These are phyloP conservation scores for Alitta virens DNA, from an alignment of 2,888 invertebrate species.

Conservation along the genomic window DNA sequence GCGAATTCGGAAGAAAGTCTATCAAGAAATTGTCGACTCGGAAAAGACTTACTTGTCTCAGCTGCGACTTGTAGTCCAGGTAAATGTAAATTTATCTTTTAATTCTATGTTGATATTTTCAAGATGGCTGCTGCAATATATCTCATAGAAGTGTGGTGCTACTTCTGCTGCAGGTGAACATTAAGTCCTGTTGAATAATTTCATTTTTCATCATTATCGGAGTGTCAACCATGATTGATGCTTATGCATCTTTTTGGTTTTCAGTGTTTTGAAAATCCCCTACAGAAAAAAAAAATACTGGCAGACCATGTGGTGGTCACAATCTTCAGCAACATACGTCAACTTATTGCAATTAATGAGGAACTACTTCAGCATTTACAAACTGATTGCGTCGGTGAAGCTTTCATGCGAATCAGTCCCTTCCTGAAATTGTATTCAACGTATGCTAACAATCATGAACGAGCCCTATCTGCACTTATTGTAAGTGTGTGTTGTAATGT, in stretches of 20 bases:
- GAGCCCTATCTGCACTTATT: slow-evolving; percentile 65
- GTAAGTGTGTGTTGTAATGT: no score
- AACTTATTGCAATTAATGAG: slow-evolving; percentile 58
- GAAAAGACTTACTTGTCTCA: slow-evolving; percentile 71
- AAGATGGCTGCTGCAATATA: background rate
- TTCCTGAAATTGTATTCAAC: slow-evolving; percentile 76
- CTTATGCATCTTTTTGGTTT: background rate
- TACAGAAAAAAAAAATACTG: slow-evolving; percentile 44
- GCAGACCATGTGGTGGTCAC: slow-evolving; percentile 42
- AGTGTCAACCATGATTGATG: no score
- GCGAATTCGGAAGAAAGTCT: slow-evolving; percentile 60
- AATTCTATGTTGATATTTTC: background rate
- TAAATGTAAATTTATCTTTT: slow-evolving; percentile 32
- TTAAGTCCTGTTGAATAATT: no score
- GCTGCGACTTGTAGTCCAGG: slow-evolving; percentile 66
- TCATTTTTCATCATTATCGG: no score
- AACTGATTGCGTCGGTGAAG: slow-evolving; percentile 64
- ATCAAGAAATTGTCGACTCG: slow-evolving; percentile 68
- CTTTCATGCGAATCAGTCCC: slow-evolving; percentile 72
- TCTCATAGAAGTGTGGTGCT: no score
- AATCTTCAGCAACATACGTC: slow-evolving; percentile 54
- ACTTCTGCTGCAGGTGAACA: no score
- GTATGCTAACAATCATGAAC: slow-evolving; percentile 73
- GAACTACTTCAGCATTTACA: slow-evolving; percentile 53
- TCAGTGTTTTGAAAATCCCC: slow-evolving; percentile 53